These are phyloP conservation scores for Steinernema scapterisci DNA, from an alignment of 2,888 invertebrate genomes.

Conservation along the genomic window DNA sequence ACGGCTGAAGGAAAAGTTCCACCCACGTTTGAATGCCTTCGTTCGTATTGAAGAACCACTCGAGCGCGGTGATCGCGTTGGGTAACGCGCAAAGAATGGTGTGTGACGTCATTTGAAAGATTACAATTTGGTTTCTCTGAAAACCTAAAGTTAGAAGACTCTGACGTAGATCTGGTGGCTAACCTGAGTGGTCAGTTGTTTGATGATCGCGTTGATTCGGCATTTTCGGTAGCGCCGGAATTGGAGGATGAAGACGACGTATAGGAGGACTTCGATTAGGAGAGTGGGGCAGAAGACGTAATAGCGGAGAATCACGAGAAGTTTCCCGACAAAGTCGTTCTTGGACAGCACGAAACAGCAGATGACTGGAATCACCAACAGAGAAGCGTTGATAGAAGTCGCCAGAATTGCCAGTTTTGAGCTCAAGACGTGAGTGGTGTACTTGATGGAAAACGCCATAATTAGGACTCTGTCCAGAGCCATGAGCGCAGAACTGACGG, in stretches of 20 bases:
- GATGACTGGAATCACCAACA: no score
- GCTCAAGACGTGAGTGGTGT: neutral
- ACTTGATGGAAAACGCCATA: neutral
- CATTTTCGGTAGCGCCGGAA: neutral
- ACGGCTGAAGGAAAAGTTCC: neutral
- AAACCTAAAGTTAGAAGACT: neutral
- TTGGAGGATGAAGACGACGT: neutral
- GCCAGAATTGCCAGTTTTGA: neutral
- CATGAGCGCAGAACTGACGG: neutral
- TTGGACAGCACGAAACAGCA: no score
- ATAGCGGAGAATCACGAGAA: no score
- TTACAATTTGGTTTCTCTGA: neutral
- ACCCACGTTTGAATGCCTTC: neutral
- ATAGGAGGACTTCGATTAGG: neutral
- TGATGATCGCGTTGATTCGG: neutral
- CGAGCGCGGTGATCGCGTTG: neutral
- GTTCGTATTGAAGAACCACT: neutral
- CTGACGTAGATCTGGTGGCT: no score
- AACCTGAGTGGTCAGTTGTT: neutral
- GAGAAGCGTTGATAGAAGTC: neutral
- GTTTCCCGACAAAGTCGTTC: no score
- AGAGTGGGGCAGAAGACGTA: neutral
- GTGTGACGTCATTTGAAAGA: neutral
- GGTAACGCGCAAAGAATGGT: neutral
- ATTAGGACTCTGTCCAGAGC: neutral